phyloP scores from a whole-genome alignment of 2,797 vertebrate genomes.

The Myoxocephalus aenaeus region DNA sequence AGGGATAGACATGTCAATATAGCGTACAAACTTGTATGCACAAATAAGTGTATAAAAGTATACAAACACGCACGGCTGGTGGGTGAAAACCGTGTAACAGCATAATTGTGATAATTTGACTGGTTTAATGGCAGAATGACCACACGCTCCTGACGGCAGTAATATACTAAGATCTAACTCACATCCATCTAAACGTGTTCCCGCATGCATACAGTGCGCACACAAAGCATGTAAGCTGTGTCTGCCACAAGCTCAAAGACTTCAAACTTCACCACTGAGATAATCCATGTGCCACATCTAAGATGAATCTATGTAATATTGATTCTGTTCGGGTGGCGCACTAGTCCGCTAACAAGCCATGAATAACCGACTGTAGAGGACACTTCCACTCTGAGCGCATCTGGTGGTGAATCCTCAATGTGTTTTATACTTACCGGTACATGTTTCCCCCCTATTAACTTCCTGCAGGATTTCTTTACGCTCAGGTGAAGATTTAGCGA shows the following conservation, averaged over 20 bases:
- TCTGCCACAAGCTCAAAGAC: slow-evolving; percentile 38
- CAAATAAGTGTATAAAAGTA: background rate
- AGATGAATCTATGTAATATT: slow-evolving; percentile 65
- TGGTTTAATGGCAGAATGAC: background rate
- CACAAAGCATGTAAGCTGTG: slow-evolving; percentile 15
- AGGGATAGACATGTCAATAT: background rate
- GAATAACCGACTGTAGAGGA: slow-evolving; percentile 62
- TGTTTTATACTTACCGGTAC: slow-evolving; percentile 32
- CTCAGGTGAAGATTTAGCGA: slow-evolving; percentile 34
- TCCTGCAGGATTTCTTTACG: slow-evolving; percentile 28
- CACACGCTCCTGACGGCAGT: background rate
- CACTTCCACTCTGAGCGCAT: slow-evolving; percentile 51
- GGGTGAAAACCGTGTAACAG: background rate
- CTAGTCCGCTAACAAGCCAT: slow-evolving; percentile 54
- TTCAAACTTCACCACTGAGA: slow-evolving; percentile 51
- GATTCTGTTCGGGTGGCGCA: slow-evolving; percentile 49
- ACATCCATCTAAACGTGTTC: background rate
- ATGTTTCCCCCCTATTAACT: slow-evolving; percentile 49
- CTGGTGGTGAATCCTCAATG: slow-evolving; percentile 38
- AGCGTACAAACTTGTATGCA: background rate
- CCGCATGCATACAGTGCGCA: background rate
- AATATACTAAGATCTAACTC: background rate
- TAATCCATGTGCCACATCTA: slow-evolving; percentile 64
- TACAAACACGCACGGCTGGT: background rate
- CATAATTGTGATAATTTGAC: background rate